phyloP scores from a whole-genome alignment of 2,113 vertebrate species.

The Hyla sarda region DNA sequence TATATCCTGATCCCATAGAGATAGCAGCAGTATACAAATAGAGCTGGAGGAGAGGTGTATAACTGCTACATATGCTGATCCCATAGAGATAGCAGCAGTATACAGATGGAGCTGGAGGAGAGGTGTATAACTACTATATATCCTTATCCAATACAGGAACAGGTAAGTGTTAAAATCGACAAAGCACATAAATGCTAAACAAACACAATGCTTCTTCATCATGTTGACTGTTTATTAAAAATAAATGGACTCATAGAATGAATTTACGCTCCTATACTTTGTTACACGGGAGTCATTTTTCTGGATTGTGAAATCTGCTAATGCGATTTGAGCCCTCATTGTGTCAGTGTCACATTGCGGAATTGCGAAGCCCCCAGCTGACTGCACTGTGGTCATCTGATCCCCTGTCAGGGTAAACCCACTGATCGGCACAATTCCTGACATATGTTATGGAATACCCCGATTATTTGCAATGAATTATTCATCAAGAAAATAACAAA shows the following conservation, averaged over 20 bases:
- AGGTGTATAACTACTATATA: no score
- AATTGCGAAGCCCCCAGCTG: background rate
- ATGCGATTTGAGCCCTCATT: constrained; percentile 35
- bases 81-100: no score
- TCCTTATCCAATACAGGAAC: no score
- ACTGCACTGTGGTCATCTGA: background rate
- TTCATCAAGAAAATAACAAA: constrained; percentile 25
- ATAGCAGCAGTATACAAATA: no score
- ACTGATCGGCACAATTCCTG: background rate
- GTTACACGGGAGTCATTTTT: constrained; percentile 45
- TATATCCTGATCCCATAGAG: no score
- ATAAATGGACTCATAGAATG: constrained; percentile 47
- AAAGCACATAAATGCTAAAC: background rate
- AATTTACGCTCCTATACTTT: constrained; percentile 6
- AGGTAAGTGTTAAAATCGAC: background rate
- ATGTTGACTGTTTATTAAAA: constrained; percentile 3
- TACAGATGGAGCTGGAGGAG: no score
- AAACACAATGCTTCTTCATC: background rate
- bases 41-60: no score
- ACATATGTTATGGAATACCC: background rate
- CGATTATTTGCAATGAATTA: background rate
- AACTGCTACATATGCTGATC: no score
- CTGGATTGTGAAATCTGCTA: constrained; percentile 32
- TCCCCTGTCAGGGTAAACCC: background rate
- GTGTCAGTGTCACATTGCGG: background rate